phyloP scores from a whole-genome alignment of 2,888 invertebrate species.

The Papilio gigon region DNA sequence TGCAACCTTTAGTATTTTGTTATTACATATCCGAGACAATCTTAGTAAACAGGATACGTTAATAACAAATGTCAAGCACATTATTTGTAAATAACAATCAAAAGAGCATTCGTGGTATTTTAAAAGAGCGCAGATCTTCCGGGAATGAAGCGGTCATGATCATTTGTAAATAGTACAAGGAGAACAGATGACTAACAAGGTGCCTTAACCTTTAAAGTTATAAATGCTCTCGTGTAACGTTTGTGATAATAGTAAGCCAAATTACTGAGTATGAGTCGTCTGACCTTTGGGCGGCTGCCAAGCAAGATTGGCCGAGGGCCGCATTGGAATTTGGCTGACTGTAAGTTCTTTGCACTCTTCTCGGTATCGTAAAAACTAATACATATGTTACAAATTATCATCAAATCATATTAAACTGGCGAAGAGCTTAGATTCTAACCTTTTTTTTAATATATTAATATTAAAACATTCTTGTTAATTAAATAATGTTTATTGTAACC shows the following conservation, averaged over 20 bases:
- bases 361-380: not conserved
- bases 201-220: conserved; percentile 3
- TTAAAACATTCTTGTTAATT: no score
- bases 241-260: conserved; percentile 32
- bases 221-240: conserved; percentile 8
- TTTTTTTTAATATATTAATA: no score
- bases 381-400: no score
- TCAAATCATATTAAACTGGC: no score
- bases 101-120: not conserved
- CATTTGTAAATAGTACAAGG: conserved; percentile 7
- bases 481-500: no score
- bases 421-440: no score
- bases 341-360: conserved; percentile 9
- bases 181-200: conserved; percentile 17
- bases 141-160: conserved; percentile 1
- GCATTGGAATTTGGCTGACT: conserved; percentile 25
- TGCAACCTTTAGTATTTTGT: no score
- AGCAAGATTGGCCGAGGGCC: conserved; percentile 20
- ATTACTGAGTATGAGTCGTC: conserved; percentile 16
- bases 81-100: not conserved
- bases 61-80: not conserved
- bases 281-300: conserved; percentile 35
- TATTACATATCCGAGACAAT: not conserved
- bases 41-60: not conserved
- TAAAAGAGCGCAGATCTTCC: not conserved